These are phyloP conservation scores for Hypsibius dujardini DNA, from an alignment of 1,140 invertebrate species.

Conservation along the genomic window DNA sequence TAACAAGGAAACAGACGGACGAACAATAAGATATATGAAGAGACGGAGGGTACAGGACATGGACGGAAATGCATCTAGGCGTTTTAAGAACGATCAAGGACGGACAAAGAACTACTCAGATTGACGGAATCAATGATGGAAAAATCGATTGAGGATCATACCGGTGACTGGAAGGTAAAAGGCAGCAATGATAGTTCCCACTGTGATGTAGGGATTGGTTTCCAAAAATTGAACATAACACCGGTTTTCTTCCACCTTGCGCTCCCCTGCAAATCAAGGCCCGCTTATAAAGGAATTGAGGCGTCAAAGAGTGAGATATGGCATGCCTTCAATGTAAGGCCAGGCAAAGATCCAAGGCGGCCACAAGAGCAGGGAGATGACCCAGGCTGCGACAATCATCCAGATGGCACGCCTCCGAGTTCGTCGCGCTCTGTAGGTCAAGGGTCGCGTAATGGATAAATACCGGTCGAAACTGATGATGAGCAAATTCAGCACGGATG, in stretches of 20 bases:
- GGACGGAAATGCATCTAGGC: too few relatives aligned
- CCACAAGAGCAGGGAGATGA: slow-evolving; percentile 76
- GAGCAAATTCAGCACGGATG: slow-evolving; percentile 75
- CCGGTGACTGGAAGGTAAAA: slow-evolving; percentile 85
- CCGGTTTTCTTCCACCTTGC: slow-evolving; percentile 66
- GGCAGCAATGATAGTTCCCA: slow-evolving; percentile 81
- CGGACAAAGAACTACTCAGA: too few relatives aligned
- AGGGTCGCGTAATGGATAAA: slow-evolving; percentile 77
- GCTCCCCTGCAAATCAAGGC: slow-evolving; percentile 37
- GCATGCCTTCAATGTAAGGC: slow-evolving; percentile 75
- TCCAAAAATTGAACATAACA: slow-evolving; percentile 98
- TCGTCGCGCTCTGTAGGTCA: slow-evolving; percentile 85
- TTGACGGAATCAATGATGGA: too few relatives aligned
- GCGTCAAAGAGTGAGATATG: slow-evolving; percentile 23
- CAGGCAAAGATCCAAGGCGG: slow-evolving; percentile 96
- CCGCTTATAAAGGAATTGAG: too few relatives aligned
- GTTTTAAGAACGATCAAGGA: too few relatives aligned
- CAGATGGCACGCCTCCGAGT: slow-evolving; percentile 72
- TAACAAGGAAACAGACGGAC: too few relatives aligned
- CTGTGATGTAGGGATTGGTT: slow-evolving; percentile 90
- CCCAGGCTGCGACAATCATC: slow-evolving; percentile 80
- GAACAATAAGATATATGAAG: too few relatives aligned
- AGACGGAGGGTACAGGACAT: too few relatives aligned
- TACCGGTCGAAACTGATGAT: slow-evolving; percentile 89
- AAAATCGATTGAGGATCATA: background rate